Percentiles rank a stretch among this genome's conserved stretches.
Conservation (phyloP, 2,797 vertebrate species). For the Helarctos malayanus region DNA sequence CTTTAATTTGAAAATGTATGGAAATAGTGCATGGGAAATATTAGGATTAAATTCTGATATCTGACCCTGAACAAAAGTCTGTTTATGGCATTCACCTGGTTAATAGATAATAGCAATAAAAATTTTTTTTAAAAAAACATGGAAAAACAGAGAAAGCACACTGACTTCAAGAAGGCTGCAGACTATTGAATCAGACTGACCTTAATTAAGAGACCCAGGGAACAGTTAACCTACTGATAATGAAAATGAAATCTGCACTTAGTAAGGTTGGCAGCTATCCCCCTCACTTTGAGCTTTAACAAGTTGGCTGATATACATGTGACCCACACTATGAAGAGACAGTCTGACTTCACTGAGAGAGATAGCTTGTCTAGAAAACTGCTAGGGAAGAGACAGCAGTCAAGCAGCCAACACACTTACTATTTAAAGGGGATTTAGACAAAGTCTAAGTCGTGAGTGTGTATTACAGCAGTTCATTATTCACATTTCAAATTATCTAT, state of each 20-base stretch:
- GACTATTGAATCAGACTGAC: conserved; percentile 80
- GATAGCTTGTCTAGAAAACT: conserved; percentile 27
- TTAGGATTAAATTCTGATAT: neutral
- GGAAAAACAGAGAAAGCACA: neutral
- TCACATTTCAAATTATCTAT: neutral
- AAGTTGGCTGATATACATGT: conserved; percentile 57
- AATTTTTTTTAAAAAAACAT: neutral
- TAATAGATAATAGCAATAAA: conserved; percentile 72
- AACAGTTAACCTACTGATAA: conserved; percentile 75
- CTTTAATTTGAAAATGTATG: conserved; percentile 45
- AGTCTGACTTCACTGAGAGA: conserved; percentile 46
- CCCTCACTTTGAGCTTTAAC: conserved; percentile 76
- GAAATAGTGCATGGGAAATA: neutral
- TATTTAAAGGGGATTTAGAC: neutral
- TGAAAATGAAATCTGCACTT: conserved; percentile 83
- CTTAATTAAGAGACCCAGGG: conserved; percentile 76
- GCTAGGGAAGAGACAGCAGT: neutral
- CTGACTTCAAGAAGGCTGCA: conserved; percentile 64
- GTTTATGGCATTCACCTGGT: conserved; percentile 45
- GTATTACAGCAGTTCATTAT: neutral
- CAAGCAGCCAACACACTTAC: neutral
- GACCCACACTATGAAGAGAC: conserved; percentile 53
- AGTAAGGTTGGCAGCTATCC: conserved; percentile 80
- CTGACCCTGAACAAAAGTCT: neutral
- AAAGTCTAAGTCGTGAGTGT: neutral